Percentiles rank a stretch among this genome's conserved stretches.
These are phyloP conservation scores for Polydrusus tereticollis DNA, from an alignment of 2,888 invertebrate genomes.

Conservation along the genomic window DNA sequence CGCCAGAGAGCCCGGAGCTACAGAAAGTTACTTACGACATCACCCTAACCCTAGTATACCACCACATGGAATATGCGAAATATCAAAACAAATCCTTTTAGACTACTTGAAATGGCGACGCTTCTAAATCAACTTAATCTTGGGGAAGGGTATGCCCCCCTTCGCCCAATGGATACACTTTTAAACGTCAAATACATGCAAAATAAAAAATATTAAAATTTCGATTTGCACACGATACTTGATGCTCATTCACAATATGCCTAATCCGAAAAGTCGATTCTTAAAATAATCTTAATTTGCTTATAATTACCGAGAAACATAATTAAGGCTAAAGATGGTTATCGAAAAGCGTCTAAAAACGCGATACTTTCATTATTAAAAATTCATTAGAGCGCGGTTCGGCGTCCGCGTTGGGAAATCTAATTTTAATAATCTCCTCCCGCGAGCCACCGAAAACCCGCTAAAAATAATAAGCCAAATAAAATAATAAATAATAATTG, in stretches of 20 bases:
- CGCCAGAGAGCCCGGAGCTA: no score
- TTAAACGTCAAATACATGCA: no score
- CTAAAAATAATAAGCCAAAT: constrained; percentile 31
- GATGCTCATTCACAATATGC: background rate
- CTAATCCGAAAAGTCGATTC: constrained; percentile 1
- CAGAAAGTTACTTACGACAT: no score
- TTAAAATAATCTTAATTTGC: constrained; percentile 30
- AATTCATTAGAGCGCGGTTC: constrained; percentile 35
- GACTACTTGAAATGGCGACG: no score
- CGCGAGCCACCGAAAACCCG: constrained; percentile 25
- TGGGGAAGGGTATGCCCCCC: no score
- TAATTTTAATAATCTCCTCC: constrained; percentile 25
- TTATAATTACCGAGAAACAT: constrained; percentile 39
- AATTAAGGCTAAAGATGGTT: constrained; percentile 45
- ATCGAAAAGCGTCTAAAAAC: constrained; percentile 48
- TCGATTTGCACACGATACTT: constrained; percentile 5
- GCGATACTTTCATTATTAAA: constrained; percentile 49
- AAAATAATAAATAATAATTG: constrained; percentile 34
- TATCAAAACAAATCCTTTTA: no score
- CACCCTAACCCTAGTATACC: no score
- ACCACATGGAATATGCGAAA: no score
- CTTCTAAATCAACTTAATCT: no score
- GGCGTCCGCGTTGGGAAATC: constrained; percentile 11
- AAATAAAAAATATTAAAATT: no score
- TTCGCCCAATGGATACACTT: no score